phyloP scores from a whole-genome alignment of 2,888 invertebrate genomes.

The Lasioglossum lativentre region DNA sequence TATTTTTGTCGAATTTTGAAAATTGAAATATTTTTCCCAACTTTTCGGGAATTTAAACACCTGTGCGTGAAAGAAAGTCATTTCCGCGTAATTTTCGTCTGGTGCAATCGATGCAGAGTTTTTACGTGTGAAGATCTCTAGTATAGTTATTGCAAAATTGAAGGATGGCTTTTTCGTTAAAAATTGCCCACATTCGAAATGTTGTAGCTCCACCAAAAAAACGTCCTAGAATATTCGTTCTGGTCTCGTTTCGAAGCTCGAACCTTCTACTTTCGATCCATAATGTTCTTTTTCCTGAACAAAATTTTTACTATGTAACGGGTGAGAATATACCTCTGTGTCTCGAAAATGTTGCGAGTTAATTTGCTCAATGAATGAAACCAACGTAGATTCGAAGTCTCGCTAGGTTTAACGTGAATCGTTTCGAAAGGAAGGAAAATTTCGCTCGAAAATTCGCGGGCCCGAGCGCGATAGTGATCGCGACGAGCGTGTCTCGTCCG shows the following conservation, averaged over 20 bases:
- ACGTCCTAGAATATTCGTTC: background rate
- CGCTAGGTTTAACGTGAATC: background rate
- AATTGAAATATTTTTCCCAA: no score
- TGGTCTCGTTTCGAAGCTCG: background rate
- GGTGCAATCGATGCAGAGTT: no score
- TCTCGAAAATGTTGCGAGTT: no score
- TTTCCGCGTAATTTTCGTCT: no score
- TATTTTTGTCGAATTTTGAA: no score
- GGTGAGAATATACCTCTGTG: background rate
- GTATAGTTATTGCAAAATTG: no score
- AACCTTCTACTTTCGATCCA: background rate
- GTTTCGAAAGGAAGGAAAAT: slow-evolving; percentile 6
- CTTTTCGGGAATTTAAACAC: no score
- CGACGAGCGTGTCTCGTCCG: slow-evolving; percentile 18
- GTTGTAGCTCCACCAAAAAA: background rate
- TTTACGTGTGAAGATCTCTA: no score
- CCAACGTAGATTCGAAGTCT: background rate
- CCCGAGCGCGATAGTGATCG: background rate
- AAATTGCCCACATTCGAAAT: background rate
- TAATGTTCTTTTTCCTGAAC: background rate
- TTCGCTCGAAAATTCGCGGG: slow-evolving; percentile 3
- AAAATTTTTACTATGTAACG: background rate
- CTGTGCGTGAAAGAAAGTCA: no score
- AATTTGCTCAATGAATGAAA: background rate
- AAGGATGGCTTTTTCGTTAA: no score